These are phyloP conservation scores for Amphiduros pacificus DNA, from an alignment of 2,888 invertebrate genomes.

Conservation along the genomic window DNA sequence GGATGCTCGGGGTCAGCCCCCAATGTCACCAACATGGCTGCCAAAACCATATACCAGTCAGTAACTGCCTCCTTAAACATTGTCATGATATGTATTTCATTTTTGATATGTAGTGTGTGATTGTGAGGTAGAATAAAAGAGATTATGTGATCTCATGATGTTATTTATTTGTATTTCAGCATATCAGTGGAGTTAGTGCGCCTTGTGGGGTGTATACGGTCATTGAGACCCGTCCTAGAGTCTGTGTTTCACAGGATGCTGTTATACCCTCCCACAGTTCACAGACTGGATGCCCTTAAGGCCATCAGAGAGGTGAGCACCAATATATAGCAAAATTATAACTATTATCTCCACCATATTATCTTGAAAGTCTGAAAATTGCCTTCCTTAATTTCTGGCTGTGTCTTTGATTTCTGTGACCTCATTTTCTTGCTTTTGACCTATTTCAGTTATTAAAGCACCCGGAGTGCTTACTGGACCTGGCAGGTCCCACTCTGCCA, in stretches of 20 bases:
- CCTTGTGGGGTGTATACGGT: slow-evolving; percentile 81
- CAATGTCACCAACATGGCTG: slow-evolving; percentile 79
- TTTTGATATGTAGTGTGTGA: background rate
- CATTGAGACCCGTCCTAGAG: slow-evolving; percentile 83
- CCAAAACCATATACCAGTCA: slow-evolving; percentile 86
- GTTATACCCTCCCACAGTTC: slow-evolving; percentile 81
- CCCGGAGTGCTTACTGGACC: slow-evolving; percentile 78
- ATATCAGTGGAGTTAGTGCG: slow-evolving; percentile 88
- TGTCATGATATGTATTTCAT: background rate
- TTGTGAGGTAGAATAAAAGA: background rate
- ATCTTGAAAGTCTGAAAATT: no score
- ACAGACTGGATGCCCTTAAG: slow-evolving; percentile 81
- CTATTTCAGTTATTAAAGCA: slow-evolving; percentile 73
- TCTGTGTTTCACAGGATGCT: slow-evolving; percentile 92
- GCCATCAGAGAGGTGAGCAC: slow-evolving; percentile 74
- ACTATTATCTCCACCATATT: no score
- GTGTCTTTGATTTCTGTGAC: no score
- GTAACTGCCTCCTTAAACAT: background rate
- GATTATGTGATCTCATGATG: background rate
- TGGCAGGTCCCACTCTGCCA: slow-evolving; percentile 66
- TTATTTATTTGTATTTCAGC: slow-evolving; percentile 61
- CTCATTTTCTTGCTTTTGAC: no score
- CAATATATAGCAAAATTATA: no score
- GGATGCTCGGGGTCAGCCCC: slow-evolving; percentile 74
- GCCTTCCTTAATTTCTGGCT: no score